Conservation (phyloP, 2,888 invertebrate genomes). For the Ennomos fuscantarius region DNA sequence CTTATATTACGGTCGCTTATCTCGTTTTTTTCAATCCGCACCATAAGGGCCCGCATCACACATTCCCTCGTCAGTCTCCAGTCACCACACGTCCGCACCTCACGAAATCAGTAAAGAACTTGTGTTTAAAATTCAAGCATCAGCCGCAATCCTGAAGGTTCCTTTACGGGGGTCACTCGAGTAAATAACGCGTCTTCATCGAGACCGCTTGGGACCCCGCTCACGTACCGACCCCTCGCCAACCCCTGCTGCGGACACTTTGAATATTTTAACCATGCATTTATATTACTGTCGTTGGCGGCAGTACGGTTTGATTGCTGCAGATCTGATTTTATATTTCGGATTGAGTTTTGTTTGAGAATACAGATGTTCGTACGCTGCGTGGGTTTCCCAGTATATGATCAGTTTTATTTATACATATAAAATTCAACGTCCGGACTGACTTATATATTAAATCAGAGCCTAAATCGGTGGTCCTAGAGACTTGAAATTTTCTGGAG, state of each 20-base stretch:
- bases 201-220: slow-evolving; percentile 42
- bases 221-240: slow-evolving; percentile 33
- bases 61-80: slow-evolving; percentile 14
- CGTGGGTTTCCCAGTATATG: no score
- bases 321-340: slow-evolving; percentile 14
- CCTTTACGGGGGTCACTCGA: slow-evolving; percentile 74
- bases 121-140: slow-evolving; percentile 72
- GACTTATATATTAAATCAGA: no score
- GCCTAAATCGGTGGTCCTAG: no score
- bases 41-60: slow-evolving; percentile 7
- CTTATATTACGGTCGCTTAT: neutral
- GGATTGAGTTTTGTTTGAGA: neutral
- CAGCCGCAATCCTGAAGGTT: slow-evolving; percentile 66
- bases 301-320: slow-evolving; percentile 31
- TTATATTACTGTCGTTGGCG: slow-evolving; percentile 25
- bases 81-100: slow-evolving; percentile 25
- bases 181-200: slow-evolving; percentile 73
- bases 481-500: no score
- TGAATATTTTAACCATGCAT: slow-evolving; percentile 32
- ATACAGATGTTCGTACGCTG: neutral
- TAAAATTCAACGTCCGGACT: no score
- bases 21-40: neutral
- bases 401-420: no score
- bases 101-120: slow-evolving; percentile 34
- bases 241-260: slow-evolving; percentile 16